These are phyloP conservation scores for Polyergus mexicanus DNA, from an alignment of 1,140 invertebrate species.

Conservation along the genomic window DNA sequence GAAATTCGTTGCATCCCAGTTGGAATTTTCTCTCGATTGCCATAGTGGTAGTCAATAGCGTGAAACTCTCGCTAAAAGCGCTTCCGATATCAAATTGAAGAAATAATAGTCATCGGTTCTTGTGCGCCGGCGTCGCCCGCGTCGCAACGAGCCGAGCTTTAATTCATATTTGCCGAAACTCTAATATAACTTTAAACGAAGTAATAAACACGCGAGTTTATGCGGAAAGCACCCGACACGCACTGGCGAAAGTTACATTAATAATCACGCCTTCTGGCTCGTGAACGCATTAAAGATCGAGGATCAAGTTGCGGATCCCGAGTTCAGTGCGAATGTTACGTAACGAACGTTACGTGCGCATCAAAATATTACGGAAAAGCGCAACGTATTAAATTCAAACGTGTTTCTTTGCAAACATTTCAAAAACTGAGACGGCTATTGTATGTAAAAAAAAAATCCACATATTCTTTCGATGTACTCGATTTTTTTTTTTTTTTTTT, in stretches of 20 bases:
- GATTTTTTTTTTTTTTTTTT: neutral
- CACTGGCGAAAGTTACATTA: slow-evolving; percentile 51
- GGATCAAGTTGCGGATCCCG: slow-evolving; percentile 12
- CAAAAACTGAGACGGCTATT: neutral
- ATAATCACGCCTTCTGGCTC: slow-evolving; percentile 25
- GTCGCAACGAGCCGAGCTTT: slow-evolving; percentile 29
- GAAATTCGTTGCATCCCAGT: slow-evolving; percentile 34
- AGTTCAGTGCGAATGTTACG: slow-evolving; percentile 19
- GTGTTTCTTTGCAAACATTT: neutral
- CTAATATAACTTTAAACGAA: slow-evolving; percentile 55
- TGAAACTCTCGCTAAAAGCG: slow-evolving; percentile 39
- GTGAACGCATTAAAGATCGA: slow-evolving; percentile 35
- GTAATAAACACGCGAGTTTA: slow-evolving; percentile 59
- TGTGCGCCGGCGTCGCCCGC: neutral
- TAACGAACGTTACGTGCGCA: neutral
- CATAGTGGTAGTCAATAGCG: neutral
- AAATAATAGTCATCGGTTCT: slow-evolving; percentile 4
- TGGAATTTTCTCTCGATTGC: slow-evolving; percentile 45
- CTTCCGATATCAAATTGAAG: slow-evolving; percentile 31
- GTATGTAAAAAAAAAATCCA: neutral
- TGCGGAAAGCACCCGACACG: slow-evolving; percentile 29
- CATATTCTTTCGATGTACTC: too few relatives aligned
- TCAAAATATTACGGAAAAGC: neutral
- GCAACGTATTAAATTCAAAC: neutral
- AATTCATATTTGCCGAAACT: slow-evolving; percentile 31